A percentile compares a stretch with the other conserved stretches of the same genome.
Evolutionary conservation across 30 jellyfish, hydroid and myxozoan genomes (phyloP).

Genomic region (Aurelia aurita): DNA sequence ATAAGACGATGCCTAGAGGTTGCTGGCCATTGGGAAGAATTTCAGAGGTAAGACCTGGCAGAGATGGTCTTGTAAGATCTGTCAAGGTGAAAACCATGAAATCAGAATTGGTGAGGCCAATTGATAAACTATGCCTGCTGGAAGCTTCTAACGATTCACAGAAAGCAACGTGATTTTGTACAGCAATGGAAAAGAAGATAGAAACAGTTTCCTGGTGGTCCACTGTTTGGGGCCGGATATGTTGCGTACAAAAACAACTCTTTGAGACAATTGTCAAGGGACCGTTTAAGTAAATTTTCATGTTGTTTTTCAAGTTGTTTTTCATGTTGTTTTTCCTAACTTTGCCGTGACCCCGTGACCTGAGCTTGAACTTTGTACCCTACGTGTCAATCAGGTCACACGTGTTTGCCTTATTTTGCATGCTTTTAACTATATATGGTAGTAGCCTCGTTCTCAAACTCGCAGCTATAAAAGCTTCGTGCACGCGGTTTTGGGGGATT

Average conservation of each 20-base stretch:
- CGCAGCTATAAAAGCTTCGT: too few species aligned
- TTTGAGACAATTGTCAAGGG: too few species aligned
- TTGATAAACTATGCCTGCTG: slow-evolving; percentile 46
- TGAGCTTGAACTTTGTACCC: neutral
- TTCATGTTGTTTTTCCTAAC: neutral
- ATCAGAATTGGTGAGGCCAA: slow-evolving; percentile 30
- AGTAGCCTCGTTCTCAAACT: too few species aligned
- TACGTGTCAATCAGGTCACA: too few species aligned
- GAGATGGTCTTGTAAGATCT: slow-evolving; percentile 42
- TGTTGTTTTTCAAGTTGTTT: too few species aligned
- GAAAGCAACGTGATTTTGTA: neutral
- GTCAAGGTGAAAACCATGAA: slow-evolving; percentile 40
- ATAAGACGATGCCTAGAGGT: slow-evolving; percentile 4
- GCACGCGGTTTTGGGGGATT: too few species aligned
- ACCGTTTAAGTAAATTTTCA: too few species aligned
- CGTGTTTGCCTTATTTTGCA: too few species aligned
- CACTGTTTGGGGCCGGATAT: slow-evolving; percentile 18
- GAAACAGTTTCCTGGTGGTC: slow-evolving; percentile 21
- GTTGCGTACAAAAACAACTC: neutral
- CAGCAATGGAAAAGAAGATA: neutral
- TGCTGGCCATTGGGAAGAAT: slow-evolving; percentile 33
- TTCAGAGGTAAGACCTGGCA: slow-evolving; percentile 25
- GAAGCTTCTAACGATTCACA: slow-evolving; percentile 22
- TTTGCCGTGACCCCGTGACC: neutral
- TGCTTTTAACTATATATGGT: too few species aligned